phyloP scores from a whole-genome alignment of 2,888 invertebrate species.

The Epinotia bilunana region DNA sequence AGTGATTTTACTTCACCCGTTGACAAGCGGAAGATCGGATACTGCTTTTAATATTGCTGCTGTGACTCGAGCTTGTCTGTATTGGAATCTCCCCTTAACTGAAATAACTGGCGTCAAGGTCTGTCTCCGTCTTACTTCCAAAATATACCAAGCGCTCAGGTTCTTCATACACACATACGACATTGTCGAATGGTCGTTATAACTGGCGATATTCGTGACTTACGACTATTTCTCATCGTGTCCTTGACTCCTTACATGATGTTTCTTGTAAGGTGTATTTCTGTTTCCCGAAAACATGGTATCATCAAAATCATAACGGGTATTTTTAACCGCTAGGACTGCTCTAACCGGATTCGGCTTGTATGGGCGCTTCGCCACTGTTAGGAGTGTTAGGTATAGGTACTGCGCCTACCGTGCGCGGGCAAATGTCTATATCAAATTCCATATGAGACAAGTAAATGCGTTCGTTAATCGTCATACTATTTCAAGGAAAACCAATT shows the following conservation, averaged over 20 bases:
- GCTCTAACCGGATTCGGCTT: too few species aligned
- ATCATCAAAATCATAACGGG: too few species aligned
- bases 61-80: conserved; percentile 11
- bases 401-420: too few species aligned
- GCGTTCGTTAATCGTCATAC: too few species aligned
- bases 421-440: too few species aligned
- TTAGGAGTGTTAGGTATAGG: too few species aligned
- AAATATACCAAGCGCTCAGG: background rate
- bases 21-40: background rate
- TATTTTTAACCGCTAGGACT: too few species aligned
- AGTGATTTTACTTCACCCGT: background rate
- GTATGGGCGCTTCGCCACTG: too few species aligned
- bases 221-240: conserved; percentile 20
- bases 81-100: conserved; percentile 33
- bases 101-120: conserved; percentile 25
- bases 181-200: background rate
- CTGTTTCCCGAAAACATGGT: background rate
- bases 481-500: too few species aligned
- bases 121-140: background rate
- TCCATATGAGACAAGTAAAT: too few species aligned
- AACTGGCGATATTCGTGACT: conserved; percentile 29
- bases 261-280: conserved; percentile 11
- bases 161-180: background rate
- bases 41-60: conserved; percentile 2
- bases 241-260: conserved; percentile 19